A percentile compares a stretch with the other conserved stretches of the same genome.
Conservation (phyloP, 2,797 vertebrate genomes). For the Poeciliopsis infans region DNA sequence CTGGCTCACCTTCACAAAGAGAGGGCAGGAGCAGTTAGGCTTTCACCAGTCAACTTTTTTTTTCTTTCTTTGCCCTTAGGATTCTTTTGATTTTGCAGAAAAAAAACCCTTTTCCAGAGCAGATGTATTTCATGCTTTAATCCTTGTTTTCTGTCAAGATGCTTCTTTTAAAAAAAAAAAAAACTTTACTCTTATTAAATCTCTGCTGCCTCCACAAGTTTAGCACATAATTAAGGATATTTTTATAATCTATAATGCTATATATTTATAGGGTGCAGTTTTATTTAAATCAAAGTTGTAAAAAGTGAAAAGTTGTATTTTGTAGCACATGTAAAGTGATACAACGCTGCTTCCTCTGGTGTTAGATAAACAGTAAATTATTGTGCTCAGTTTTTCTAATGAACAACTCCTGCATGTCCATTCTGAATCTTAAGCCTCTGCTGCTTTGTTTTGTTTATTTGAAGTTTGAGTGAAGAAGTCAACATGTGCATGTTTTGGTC, state of each 20-base stretch:
- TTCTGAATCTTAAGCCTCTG: constrained; percentile 23
- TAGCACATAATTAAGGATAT: constrained; percentile 11
- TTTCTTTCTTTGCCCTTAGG: too few relatives aligned
- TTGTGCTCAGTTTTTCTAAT: not conserved
- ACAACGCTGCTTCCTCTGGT: constrained; percentile 27
- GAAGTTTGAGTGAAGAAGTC: constrained; percentile 32
- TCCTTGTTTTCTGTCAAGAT: not conserved
- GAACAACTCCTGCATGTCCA: constrained; percentile 6
- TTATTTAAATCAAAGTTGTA: constrained; percentile 27
- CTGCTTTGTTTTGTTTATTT: constrained; percentile 7
- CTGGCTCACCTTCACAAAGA: constrained; percentile 35
- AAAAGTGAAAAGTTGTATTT: constrained; percentile 23
- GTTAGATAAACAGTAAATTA: constrained; percentile 20
- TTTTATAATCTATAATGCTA: constrained; percentile 15
- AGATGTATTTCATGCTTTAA: not conserved
- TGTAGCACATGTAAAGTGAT: constrained; percentile 13
- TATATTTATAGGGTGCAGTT: constrained; percentile 21
- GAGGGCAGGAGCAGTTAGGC: constrained; percentile 20
- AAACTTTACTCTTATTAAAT: constrained; percentile 5
- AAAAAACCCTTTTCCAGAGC: constrained; percentile 5
- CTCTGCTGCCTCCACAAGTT: constrained; percentile 24
- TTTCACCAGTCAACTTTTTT: not conserved
- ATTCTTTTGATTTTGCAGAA: not conserved
- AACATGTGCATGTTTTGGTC: not conserved
- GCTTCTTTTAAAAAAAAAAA: constrained; percentile 12